Evolutionary conservation across 2,888 invertebrate genomes (phyloP).

Genomic region (Phanerotoma sp.): DNA sequence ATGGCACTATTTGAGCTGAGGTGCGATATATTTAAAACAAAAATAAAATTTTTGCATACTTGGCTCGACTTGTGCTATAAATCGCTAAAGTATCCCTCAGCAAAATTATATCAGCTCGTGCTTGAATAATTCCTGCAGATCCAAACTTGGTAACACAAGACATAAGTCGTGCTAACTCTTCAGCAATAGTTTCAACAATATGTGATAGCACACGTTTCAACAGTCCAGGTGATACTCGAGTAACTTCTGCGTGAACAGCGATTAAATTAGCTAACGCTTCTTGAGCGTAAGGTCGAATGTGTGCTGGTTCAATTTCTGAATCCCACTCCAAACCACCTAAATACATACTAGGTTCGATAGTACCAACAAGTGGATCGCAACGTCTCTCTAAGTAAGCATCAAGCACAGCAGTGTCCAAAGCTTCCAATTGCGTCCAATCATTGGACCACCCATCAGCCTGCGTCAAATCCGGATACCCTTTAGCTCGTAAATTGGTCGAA

Average conservation of each 20-base stretch:
- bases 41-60: constrained; percentile 57
- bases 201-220: constrained; percentile 71
- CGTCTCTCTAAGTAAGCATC: constrained; percentile 87
- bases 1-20: too few relatives aligned
- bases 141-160: constrained; percentile 74
- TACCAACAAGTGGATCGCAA: constrained; percentile 92
- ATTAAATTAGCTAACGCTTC: constrained; percentile 82
- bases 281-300: constrained; percentile 85
- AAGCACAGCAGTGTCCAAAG: constrained; percentile 67
- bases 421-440: constrained; percentile 65
- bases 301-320: constrained; percentile 71
- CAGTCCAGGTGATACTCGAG: constrained; percentile 75
- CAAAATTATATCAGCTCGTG: constrained; percentile 73
- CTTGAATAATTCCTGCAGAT: constrained; percentile 73
- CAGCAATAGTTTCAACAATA: constrained; percentile 88
- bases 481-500: constrained; percentile 65
- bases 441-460: constrained; percentile 51
- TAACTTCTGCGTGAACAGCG: constrained; percentile 76
- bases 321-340: constrained; percentile 86
- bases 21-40: too few relatives aligned
- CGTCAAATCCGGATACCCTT: constrained; percentile 69
- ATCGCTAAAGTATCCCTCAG: constrained; percentile 67
- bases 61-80: constrained; percentile 68
- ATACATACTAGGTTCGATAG: constrained; percentile 96
- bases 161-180: constrained; percentile 87